phyloP scores from a whole-genome alignment of 2,113 vertebrate genomes.

The Amazona guildingii region DNA sequence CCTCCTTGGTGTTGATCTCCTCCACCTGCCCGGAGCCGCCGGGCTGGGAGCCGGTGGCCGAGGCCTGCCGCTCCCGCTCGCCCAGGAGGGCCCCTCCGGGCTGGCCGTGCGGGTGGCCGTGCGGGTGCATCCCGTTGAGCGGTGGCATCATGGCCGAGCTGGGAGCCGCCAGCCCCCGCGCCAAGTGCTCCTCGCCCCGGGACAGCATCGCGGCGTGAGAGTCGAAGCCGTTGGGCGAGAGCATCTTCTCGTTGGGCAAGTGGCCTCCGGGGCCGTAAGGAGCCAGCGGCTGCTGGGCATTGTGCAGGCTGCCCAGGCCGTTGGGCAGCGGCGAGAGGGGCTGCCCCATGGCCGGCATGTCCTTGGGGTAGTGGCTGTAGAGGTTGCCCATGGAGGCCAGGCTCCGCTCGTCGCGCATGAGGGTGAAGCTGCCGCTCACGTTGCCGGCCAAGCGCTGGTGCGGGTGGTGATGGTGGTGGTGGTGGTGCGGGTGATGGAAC shows the following conservation, averaged over 20 bases:
- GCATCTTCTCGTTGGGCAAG: slow-evolving; percentile 92
- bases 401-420: slow-evolving; percentile 93
- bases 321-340: slow-evolving; percentile 91
- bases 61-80: slow-evolving; percentile 81
- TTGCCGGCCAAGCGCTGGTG: slow-evolving; percentile 91
- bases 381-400: slow-evolving; percentile 94
- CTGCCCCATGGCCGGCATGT: slow-evolving; percentile 92
- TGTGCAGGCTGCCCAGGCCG: slow-evolving; percentile 90
- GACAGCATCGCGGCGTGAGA: slow-evolving; percentile 92
- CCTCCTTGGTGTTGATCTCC: slow-evolving; percentile 99
- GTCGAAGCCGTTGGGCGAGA: slow-evolving; percentile 91
- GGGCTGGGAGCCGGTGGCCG: slow-evolving; percentile 78
- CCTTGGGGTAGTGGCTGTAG: slow-evolving; percentile 95
- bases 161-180: slow-evolving; percentile 85
- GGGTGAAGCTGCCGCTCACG: slow-evolving; percentile 94
- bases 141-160: slow-evolving; percentile 86
- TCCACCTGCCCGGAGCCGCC: slow-evolving; percentile 87
- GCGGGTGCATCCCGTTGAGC: slow-evolving; percentile 87
- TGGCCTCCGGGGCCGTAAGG: slow-evolving; percentile 87
- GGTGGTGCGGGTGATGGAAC: slow-evolving; percentile 91
- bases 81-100: slow-evolving; percentile 83
- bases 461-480: slow-evolving; percentile 84
- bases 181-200: slow-evolving; percentile 89
- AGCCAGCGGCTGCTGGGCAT: slow-evolving; percentile 87
- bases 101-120: slow-evolving; percentile 86